Conservation (phyloP, 2,113 vertebrate genomes). For the Pantherophis guttatus region DNA sequence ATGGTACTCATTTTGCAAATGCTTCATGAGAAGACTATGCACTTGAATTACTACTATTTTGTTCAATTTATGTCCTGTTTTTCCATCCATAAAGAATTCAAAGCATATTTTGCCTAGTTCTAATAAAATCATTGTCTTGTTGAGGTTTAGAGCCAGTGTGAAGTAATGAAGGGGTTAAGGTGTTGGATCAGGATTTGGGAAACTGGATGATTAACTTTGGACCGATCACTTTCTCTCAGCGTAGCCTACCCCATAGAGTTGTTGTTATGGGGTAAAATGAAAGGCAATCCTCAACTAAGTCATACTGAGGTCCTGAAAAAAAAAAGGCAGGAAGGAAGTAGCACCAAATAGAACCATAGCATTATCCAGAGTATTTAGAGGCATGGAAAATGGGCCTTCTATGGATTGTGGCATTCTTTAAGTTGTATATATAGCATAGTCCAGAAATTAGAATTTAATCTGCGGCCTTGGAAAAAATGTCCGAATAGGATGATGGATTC, state of each 20-base stretch:
- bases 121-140: not conserved
- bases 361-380: not conserved
- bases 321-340: not conserved
- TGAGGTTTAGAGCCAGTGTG: not conserved
- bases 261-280: not conserved
- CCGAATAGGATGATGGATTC: not conserved
- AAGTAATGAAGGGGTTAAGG: not conserved
- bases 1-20: not conserved
- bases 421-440: not conserved
- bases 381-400: not conserved
- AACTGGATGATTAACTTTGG: not conserved
- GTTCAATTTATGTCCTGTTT: not conserved
- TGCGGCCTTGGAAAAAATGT: not conserved
- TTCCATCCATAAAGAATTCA: not conserved
- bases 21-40: not conserved
- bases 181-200: not conserved
- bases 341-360: not conserved
- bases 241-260: not conserved
- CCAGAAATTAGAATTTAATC: not conserved
- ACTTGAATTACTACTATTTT: not conserved
- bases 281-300: not conserved
- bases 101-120: not conserved
- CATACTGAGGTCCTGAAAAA: not conserved
- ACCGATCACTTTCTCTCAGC: not conserved
- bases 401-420: not conserved